phyloP scores from a whole-genome alignment of 2,113 vertebrate species.

The Pelecanus crispus region DNA sequence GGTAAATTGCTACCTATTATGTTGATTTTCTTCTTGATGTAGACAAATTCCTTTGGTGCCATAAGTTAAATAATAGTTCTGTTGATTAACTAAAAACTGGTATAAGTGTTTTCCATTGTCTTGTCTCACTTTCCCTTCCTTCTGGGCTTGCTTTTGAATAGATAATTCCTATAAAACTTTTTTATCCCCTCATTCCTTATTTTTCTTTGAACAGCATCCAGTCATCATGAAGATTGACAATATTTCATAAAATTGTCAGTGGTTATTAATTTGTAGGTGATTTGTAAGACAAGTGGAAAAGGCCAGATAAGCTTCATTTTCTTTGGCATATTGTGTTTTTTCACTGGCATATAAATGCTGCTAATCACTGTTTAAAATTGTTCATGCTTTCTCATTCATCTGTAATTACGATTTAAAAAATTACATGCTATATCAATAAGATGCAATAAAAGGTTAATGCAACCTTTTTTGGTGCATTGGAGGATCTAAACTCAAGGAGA shows the following conservation, averaged over 20 bases:
- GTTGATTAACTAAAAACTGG: not conserved
- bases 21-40: not conserved
- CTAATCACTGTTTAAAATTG: conserved; percentile 60
- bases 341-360: conserved; percentile 39
- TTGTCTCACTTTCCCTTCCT: not conserved
- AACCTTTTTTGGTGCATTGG: not conserved
- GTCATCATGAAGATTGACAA: conserved; percentile 27
- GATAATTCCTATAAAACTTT: not conserved
- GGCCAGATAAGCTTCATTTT: conserved; percentile 61
- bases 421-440: not conserved
- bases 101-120: not conserved
- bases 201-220: conserved; percentile 1
- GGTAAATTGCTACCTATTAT: not conserved
- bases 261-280: conserved; percentile 60
- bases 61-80: not conserved
- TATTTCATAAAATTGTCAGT: conserved; percentile 57
- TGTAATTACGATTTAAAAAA: conserved; percentile 47
- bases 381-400: conserved; percentile 11
- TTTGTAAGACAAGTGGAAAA: conserved; percentile 54
- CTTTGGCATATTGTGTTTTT: conserved; percentile 31
- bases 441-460: not conserved
- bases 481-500: not conserved
- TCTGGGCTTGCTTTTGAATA: not conserved
- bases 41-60: not conserved
- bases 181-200: not conserved